Base-by-base conservation (phyloP, 2,888 invertebrate species). In the Eucriotettix oculatus region DNA sequence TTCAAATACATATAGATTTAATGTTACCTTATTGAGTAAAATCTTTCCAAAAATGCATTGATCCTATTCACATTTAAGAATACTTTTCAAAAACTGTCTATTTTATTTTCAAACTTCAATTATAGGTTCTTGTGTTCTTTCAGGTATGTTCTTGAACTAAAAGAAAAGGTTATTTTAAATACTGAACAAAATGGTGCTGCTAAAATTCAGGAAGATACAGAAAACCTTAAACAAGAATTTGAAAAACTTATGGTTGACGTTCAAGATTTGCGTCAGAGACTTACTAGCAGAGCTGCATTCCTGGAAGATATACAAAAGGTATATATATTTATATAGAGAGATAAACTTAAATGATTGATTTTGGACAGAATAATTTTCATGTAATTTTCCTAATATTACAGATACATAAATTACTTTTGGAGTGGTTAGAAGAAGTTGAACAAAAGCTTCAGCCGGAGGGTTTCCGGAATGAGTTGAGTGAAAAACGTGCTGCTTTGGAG, bases 101-200 rank as follows among this genome's bases (percentile, higher is more conserved):
- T 29, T 29, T 29, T 29, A 29, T 5, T 29, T 29, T 29, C 29
- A 29, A 5, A 5, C 29, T 29, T 29, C 7, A 29, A 29, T 29
- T 7, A 29, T 29, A 29, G 2, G 29, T 29, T 7, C 3, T 29
- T 29, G 29, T 29, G 29, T 29, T 29, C n/a, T 61, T 52, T 10
- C 40, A 67, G 70, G 10, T 93, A 93, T 70, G 84, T 92, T 57
- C 75, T 92, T 43, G 96, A 96, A 69, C 76, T 94, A 1, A 94
- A 94, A 69, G 96, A 96, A 72, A 88, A 90, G 69, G 92, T 95
- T 0, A 87, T 93, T 10, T 86, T 94, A 79, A 94, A 92, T 69
- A 96, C 95, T 0, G 93, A 92, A 73, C 86, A 87, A 65, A 80
- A 83, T 58, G 96, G 96, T 0, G 90, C 90, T 0, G 84, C 84